Conservation (phyloP, 2,113 vertebrate genomes). For the Egretta garzetta region DNA sequence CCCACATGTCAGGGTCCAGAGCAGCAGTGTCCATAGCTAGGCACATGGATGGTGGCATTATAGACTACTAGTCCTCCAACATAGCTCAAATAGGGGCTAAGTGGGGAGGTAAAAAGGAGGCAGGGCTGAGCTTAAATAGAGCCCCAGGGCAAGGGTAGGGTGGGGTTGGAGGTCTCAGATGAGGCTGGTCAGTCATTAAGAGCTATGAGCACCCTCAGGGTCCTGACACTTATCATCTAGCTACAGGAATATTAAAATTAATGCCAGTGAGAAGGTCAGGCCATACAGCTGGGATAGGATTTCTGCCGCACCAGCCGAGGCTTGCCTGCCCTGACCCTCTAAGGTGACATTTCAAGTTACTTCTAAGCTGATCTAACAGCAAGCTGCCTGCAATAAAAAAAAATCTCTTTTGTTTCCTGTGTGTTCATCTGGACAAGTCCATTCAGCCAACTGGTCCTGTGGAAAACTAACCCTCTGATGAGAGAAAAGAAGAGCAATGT, state of each 20-base stretch:
- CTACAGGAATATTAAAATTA: neutral
- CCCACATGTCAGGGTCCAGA: fast-evolving
- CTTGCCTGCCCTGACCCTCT: neutral
- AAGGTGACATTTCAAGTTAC: neutral
- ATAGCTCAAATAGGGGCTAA: fast-evolving
- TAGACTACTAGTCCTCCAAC: fast-evolving
- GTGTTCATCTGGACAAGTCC: neutral
- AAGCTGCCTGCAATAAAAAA: neutral
- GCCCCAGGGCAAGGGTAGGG: neutral
- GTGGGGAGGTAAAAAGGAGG: fast-evolving
- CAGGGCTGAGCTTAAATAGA: neutral
- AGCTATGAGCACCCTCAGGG: neutral
- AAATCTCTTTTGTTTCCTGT: neutral
- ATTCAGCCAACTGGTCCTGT: neutral
- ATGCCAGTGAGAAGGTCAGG: slow-evolving; percentile 1
- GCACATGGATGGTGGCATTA: fast-evolving
- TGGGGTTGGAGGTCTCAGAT: neutral
- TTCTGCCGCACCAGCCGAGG: neutral
- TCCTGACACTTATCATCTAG: neutral
- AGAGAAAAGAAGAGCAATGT: neutral
- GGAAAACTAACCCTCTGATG: neutral
- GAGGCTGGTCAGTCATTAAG: neutral
- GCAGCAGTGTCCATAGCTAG: neutral
- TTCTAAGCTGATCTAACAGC: neutral
- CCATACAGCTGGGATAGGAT: neutral